Evolutionary conservation across 2,888 invertebrate genomes (phyloP).

Genomic region (Habrosyne pyritoides): DNA sequence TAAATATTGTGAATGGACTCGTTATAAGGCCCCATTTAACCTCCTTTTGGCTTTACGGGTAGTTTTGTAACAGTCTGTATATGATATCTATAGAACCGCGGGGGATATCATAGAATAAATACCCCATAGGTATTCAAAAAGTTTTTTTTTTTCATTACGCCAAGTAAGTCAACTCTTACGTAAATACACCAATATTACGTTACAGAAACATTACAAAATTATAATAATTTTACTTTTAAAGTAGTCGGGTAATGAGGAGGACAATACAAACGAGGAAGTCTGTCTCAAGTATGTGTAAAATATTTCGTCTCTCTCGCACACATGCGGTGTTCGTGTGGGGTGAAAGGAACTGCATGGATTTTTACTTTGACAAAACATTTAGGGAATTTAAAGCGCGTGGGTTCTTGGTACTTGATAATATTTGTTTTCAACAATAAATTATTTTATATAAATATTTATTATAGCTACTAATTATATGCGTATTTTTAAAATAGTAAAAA

Average conservation of each 20-base stretch:
- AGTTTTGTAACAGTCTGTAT: no score
- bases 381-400: conserved; percentile 21
- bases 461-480: neutral
- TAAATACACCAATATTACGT: no score
- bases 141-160: no score
- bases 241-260: conserved; percentile 37
- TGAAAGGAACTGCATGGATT: conserved; percentile 62
- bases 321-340: conserved; percentile 30
- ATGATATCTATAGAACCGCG: no score
- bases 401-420: conserved; percentile 56
- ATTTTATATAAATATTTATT: no score
- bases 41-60: no score
- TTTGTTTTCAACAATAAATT: neutral
- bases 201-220: neutral
- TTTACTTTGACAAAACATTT: conserved; percentile 53
- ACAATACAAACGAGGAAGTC: conserved; percentile 36
- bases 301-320: conserved; percentile 32
- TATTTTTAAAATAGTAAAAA: neutral
- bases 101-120: no score
- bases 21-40: no score
- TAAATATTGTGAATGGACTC: no score
- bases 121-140: no score
- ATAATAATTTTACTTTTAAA: conserved; percentile 27
- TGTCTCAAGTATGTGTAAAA: conserved; percentile 36
- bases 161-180: no score